These are phyloP conservation scores for Silvanus unidentatus DNA, from an alignment of 2,888 invertebrate species.

Conservation along the genomic window DNA sequence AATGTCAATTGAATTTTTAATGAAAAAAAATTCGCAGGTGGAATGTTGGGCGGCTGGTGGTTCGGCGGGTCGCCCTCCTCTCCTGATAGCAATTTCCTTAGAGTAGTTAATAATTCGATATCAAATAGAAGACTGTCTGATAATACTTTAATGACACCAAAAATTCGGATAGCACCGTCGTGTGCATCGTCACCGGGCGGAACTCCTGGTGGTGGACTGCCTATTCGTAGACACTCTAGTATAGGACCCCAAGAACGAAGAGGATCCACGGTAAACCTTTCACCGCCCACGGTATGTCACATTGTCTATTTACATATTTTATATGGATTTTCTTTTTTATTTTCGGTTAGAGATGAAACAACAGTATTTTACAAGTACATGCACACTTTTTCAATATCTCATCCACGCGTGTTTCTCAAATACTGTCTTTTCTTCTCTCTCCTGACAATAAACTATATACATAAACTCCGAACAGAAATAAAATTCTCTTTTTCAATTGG, in stretches of 20 bases:
- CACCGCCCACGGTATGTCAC: slow-evolving; percentile 77
- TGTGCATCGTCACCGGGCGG: slow-evolving; percentile 76
- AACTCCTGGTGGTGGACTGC: slow-evolving; percentile 69
- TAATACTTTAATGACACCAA: slow-evolving; percentile 86
- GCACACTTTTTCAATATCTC: too few relatives aligned
- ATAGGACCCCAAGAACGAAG: slow-evolving; percentile 86
- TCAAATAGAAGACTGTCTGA: slow-evolving; percentile 85
- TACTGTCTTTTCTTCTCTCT: too few relatives aligned
- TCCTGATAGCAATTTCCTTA: slow-evolving; percentile 80
- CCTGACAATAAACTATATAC: too few relatives aligned
- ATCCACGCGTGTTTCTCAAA: too few relatives aligned
- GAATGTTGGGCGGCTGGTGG: slow-evolving; percentile 73
- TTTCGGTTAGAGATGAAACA: too few relatives aligned
- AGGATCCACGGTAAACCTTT: slow-evolving; percentile 76
- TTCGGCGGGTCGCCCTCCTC: slow-evolving; percentile 77
- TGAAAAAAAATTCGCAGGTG: slow-evolving; percentile 43
- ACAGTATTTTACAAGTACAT: too few relatives aligned
- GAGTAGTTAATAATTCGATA: slow-evolving; percentile 72
- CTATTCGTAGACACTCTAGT: slow-evolving; percentile 83
- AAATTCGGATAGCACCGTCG: slow-evolving; percentile 82
- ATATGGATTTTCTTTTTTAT: slow-evolving; percentile 1
- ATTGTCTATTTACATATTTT: not conserved
- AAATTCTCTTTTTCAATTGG: too few relatives aligned
- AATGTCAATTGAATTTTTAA: slow-evolving; percentile 6
- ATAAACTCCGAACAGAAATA: too few relatives aligned